Conservation (phyloP, 2,888 invertebrate genomes). For the Platynereis dumerilii region DNA sequence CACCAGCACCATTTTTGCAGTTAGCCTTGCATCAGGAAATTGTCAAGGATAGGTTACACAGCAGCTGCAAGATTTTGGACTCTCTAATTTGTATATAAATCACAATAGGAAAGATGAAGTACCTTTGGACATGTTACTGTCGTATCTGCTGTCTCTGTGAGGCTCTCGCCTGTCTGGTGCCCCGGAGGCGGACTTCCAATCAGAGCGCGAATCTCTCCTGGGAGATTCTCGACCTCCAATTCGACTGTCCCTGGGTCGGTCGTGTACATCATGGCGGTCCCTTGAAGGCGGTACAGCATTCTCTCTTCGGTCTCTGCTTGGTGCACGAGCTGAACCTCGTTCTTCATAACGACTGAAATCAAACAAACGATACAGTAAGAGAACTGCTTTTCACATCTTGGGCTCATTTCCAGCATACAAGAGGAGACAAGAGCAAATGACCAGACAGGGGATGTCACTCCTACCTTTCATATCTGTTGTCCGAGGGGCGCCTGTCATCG, state of each 20-base stretch:
- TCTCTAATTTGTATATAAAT: too few relatives aligned
- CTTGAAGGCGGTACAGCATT: not conserved
- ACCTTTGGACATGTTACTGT: constrained; percentile 13
- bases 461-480: constrained; percentile 16
- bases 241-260: constrained; percentile 7
- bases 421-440: too few relatives aligned
- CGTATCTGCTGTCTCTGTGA: constrained; percentile 11
- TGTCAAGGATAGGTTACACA: too few relatives aligned
- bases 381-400: too few relatives aligned
- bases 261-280: constrained; percentile 9
- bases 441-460: not conserved
- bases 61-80: too few relatives aligned
- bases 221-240: constrained; percentile 18
- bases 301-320: not conserved
- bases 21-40: too few relatives aligned
- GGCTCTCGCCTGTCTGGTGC: constrained; percentile 11
- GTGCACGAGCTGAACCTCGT: not conserved
- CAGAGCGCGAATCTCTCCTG: constrained; percentile 30
- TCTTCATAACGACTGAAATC: constrained; percentile 13
- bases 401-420: too few relatives aligned
- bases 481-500: constrained; percentile 1
- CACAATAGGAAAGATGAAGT: not conserved
- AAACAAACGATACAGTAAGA: not conserved
- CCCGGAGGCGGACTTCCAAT: constrained; percentile 38
- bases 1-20: too few relatives aligned